Percentiles rank a stretch among this genome's conserved stretches.
Conservation (phyloP, 2,888 invertebrate species). For the Oscheius sp. region DNA sequence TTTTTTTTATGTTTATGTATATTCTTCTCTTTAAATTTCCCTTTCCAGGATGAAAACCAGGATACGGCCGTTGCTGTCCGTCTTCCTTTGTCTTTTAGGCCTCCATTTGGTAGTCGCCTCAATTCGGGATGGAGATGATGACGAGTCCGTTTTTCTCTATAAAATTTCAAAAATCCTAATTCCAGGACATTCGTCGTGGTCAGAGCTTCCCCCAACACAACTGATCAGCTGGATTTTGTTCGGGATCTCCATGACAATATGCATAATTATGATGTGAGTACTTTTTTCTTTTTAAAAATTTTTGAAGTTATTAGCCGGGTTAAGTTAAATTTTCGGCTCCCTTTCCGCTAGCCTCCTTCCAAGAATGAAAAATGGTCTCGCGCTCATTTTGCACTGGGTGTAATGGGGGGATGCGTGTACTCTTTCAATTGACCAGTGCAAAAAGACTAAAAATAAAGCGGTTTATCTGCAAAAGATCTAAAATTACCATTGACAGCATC, state of each 20-base stretch:
- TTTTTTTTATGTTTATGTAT: not conserved
- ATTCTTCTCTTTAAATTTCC: conserved; percentile 21
- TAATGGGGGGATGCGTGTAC: not conserved
- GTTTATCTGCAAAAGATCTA: no score
- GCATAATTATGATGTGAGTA: conserved; percentile 47
- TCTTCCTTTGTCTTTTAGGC: conserved; percentile 11
- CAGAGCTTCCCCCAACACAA: conserved; percentile 47
- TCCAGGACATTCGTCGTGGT: conserved; percentile 56
- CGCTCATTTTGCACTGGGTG: not conserved
- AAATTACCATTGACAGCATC: no score
- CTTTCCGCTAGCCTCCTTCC: not conserved
- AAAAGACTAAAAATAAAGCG: no score
- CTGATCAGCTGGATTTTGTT: conserved; percentile 58
- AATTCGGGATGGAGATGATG: conserved; percentile 32
- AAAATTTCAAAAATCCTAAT: not conserved
- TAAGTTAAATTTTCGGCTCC: no score
- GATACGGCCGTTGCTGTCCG: not conserved
- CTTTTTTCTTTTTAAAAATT: no score
- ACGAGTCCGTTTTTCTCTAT: conserved; percentile 36
- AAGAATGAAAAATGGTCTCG: no score
- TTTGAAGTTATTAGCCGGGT: no score
- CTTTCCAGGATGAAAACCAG: conserved; percentile 25
- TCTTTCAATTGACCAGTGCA: not conserved
- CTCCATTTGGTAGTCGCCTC: not conserved
- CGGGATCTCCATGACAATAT: conserved; percentile 57